phyloP scores from a whole-genome alignment of 1,140 invertebrate genomes.

The Chionoecetes opilio region DNA sequence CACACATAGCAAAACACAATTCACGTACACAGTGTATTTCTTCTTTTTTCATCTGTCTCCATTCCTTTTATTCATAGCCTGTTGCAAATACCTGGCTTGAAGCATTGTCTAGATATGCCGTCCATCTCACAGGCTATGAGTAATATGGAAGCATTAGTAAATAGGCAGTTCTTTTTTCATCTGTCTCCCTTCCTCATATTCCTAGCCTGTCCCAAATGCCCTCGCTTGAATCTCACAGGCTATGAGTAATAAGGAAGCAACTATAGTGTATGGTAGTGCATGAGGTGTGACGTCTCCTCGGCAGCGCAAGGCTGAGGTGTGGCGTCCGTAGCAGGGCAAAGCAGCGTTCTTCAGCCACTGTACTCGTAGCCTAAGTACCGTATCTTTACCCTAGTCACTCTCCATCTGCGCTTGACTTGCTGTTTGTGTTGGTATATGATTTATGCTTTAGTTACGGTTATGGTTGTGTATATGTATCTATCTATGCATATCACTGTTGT shows the following conservation, averaged over 20 bases:
- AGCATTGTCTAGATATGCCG: no score
- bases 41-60: background rate
- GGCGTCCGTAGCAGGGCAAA: background rate
- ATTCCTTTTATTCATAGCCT: background rate
- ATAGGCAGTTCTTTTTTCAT: no score
- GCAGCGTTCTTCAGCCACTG: background rate
- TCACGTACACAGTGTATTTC: background rate
- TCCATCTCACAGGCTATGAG: no score
- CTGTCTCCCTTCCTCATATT: background rate
- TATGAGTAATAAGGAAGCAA: background rate
- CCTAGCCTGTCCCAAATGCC: background rate
- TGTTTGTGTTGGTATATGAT: background rate
- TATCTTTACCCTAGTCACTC: background rate
- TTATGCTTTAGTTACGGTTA: background rate
- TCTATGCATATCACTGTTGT: conserved; percentile 11
- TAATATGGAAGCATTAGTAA: no score
- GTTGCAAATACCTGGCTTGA: no score
- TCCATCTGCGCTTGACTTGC: background rate
- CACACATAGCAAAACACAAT: background rate
- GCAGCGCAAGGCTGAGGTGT: background rate
- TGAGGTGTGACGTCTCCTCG: background rate
- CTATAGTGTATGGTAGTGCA: background rate
- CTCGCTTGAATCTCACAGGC: background rate
- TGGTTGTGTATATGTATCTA: background rate
- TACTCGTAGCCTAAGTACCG: background rate